Percentiles rank a stretch among this genome's conserved stretches.
These are phyloP conservation scores for Pterobdella sp. DNA, from an alignment of 2,888 invertebrate species.

Conservation along the genomic window DNA sequence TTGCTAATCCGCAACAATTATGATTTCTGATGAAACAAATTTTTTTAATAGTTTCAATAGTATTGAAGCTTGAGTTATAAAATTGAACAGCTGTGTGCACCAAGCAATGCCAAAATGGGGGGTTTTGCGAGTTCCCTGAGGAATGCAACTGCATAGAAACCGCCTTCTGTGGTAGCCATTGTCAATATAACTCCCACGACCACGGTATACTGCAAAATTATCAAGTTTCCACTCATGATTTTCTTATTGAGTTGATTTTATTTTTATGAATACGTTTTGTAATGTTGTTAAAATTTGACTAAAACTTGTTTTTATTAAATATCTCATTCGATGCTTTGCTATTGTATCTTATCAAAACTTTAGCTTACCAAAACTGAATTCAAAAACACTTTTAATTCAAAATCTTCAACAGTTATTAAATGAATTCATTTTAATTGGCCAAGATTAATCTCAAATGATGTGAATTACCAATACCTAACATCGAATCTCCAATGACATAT, in stretches of 20 bases:
- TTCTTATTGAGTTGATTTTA: background rate
- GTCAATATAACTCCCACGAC: conserved; percentile 13
- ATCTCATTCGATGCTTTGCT: no score
- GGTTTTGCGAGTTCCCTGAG: conserved; percentile 20
- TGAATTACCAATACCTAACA: no score
- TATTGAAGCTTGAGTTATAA: background rate
- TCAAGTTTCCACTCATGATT: background rate
- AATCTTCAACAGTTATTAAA: no score
- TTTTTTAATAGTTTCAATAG: background rate
- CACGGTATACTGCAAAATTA: conserved; percentile 7
- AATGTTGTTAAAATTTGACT: no score
- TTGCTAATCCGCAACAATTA: background rate
- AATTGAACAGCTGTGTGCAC: conserved; percentile 17
- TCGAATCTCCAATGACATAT: no score
- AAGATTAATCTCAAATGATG: no score
- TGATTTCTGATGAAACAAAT: background rate
- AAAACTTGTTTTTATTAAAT: no score
- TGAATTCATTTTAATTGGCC: no score
- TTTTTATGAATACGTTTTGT: no score
- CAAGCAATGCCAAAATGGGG: background rate
- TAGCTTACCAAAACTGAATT: no score
- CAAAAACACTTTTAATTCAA: no score
- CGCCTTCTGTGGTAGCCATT: background rate
- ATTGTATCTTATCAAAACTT: no score
- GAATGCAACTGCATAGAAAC: conserved; percentile 19